Conservation (phyloP, 2,797 vertebrate genomes). For the Monodelphis domestica region DNA sequence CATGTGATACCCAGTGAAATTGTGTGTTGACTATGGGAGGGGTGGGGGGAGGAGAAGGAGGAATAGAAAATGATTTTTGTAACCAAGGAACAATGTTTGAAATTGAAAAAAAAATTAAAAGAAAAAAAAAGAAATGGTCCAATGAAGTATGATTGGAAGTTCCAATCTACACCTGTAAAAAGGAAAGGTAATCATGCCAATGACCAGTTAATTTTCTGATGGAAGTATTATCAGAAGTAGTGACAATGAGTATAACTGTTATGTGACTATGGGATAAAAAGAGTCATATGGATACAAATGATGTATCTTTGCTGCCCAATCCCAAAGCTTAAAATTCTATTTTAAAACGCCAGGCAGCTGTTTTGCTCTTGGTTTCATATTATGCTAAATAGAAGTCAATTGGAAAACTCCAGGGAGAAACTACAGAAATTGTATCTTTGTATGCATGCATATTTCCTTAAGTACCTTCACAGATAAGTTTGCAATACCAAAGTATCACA, state of each 20-base stretch:
- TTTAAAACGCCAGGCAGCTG: constrained; percentile 65
- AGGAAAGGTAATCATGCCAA: constrained; percentile 1
- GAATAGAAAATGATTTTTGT: too few species aligned
- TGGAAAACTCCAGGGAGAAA: constrained; percentile 55
- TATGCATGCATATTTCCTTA: constrained; percentile 32
- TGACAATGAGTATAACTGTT: constrained; percentile 47
- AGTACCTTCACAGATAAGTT: neutral
- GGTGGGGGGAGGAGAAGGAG: too few species aligned
- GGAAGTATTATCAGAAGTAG: neutral
- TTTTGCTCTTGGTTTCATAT: constrained; percentile 56
- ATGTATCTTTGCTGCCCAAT: constrained; percentile 54
- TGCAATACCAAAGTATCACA: neutral
- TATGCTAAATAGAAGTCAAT: constrained; percentile 48
- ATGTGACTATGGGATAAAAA: constrained; percentile 55
- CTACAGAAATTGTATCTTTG: constrained; percentile 54
- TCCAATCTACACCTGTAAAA: constrained; percentile 9
- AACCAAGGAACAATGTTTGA: too few species aligned
- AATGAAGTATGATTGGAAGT: neutral
- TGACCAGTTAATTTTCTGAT: neutral
- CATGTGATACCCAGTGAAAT: too few species aligned
- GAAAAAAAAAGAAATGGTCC: neutral
- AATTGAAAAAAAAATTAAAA: too few species aligned
- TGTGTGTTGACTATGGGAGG: too few species aligned
- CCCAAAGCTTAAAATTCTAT: constrained; percentile 59
- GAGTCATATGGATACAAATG: constrained; percentile 52